Base-by-base conservation (phyloP, 2,888 invertebrate species). In the Tenthredo notha region DNA sequence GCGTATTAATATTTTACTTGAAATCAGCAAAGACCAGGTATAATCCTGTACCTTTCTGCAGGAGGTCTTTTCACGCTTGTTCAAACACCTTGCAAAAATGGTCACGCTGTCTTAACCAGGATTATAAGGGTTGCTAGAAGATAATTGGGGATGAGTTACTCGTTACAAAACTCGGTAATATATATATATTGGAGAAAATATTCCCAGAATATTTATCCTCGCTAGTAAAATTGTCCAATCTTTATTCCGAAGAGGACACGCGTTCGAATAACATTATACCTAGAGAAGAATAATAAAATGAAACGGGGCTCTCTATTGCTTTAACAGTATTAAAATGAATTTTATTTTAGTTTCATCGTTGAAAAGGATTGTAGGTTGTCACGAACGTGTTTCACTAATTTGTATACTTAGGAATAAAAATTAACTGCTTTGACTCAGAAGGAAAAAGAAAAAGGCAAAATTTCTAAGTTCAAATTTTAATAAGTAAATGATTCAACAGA, bases 121-220 rank as follows among this genome's bases (percentile, higher is more conserved):
- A 77, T 77, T 50, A 77, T 25, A 77, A 77, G 33, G 77, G 77
- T 77, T 18, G 50, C 12, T 50, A 18, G 33, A 54, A 18, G 50
- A n/a, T 54, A 77, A 77, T 77, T 15, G 29, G 29, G 47, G 75
- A 33, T 77, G 54, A 50, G 29, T 77, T 33, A 77, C 29, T 50
- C 50, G 18, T 18, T 29, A 54, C 21, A 43, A 43, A 74, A 21
- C 12, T 74, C 25, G 9, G 29, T 33, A 33, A n/a, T 40, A 25
- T 21, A 43, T 43, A 25, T 43, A 12, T 33, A 33, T 33, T 4
- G 33, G 10, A 74, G 40, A 25, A 43, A 21, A 43, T 21, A 43
- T 74, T 43, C 74, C 43, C n/a, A 21, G 74, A 74, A 74, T 7
- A 74, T 21, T 74, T 21, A 25, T 21, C 12, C 43, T 18, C 18